Base-by-base conservation (phyloP, 2,888 invertebrate species). In the Drosophila engyochracea region DNA sequence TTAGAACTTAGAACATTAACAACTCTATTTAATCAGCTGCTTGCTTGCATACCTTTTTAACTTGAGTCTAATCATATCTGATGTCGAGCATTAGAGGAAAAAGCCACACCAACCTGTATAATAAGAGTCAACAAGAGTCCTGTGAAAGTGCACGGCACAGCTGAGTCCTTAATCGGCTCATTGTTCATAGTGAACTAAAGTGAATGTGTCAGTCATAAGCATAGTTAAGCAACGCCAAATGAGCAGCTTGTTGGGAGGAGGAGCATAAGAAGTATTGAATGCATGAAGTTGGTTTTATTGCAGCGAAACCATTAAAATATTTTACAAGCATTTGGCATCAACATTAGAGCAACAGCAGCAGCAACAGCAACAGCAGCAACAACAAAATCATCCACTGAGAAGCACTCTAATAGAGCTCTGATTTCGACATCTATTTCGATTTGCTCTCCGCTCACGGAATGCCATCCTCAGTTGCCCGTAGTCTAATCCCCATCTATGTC, bases 281-380 rank as follows among this genome's bases (percentile, higher is more conserved):
- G 22, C 47, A 47, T 47, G 22, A 22, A 35, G 4, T 12, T 22
- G 37, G 1, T 10, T 35, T 44, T 4, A 28, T 12, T 37, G 55
- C 19, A 55, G 39, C 39, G 58, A 75, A 25, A 61, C 63, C 71
- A 83, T 88, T 89, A 70, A 81, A 89, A 79, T 70, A 81, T 85
- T 79, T 67, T 68, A 81, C 86, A 85, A 81, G 80, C 83, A 76
- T 81, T 88, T 72, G 60, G 81, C 85, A 76, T 82, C 83, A 77
- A 65, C 85, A 88, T 75, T 83, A 83, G 70, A 59, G 61, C 66
- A 64, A 31, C 73, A 72, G 67, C 74, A 74, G 61, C 74, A 75
- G 72, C 31, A 31, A 30, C 71, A 76, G 53, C 82, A 31, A 25
- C 74, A 33, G 59, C 74, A 70, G 66, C 73, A 76, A 71, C 71